A percentile compares a stretch with the other conserved stretches of the same genome.
Evolutionary conservation across 2,797 vertebrate genomes (phyloP).

Genomic region (Pampus argenteus): DNA sequence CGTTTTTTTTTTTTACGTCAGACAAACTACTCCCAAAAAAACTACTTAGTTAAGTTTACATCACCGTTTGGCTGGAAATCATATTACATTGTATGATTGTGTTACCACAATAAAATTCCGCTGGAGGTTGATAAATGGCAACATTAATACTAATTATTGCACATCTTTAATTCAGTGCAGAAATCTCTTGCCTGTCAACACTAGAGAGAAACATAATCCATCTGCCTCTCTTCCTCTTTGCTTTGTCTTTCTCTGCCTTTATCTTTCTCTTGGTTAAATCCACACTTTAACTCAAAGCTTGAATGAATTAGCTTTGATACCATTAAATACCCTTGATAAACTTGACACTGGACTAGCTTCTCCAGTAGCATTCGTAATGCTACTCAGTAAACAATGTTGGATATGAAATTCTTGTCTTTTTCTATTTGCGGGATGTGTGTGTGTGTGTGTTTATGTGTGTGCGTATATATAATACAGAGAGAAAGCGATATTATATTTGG

Average conservation of each 20-base stretch:
- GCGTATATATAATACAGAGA: too few species aligned
- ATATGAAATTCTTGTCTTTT: too few species aligned
- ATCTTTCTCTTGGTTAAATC: constrained; percentile 8
- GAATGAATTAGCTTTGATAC: constrained; percentile 14
- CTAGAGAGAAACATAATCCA: constrained; percentile 9
- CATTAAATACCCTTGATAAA: constrained; percentile 1
- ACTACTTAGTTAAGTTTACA: not conserved
- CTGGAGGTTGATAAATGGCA: constrained; percentile 7
- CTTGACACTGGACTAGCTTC: not conserved
- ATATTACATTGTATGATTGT: not conserved
- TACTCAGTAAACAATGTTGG: too few species aligned
- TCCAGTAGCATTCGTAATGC: not conserved
- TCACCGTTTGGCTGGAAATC: not conserved
- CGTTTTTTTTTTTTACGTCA: not conserved
- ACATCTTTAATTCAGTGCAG: constrained; percentile 6
- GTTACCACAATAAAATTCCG: constrained; percentile 9
- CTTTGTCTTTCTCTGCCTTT: constrained; percentile 31
- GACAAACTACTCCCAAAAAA: too few species aligned
- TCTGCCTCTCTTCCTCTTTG: constrained; percentile 21
- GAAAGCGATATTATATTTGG: too few species aligned
- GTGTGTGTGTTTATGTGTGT: too few species aligned
- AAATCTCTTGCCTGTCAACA: constrained; percentile 10
- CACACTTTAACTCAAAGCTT: constrained; percentile 6
- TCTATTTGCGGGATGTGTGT: too few species aligned
- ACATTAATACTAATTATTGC: constrained; percentile 9